Conservation (phyloP, 2,113 vertebrate species). For the Megatriorchis doriae region DNA sequence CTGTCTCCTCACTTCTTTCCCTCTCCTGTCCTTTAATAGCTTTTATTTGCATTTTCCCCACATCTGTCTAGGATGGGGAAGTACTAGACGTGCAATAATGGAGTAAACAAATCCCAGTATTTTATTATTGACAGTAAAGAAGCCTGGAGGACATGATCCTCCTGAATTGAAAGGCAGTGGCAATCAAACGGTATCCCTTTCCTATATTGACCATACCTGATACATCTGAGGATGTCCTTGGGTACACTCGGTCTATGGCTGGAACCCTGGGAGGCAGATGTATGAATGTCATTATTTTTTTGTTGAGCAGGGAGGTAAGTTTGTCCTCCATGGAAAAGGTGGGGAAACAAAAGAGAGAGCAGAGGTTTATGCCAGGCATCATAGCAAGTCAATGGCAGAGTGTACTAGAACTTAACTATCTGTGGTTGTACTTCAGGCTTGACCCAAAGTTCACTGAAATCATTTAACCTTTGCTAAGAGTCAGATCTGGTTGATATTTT, state of each 20-base stretch:
- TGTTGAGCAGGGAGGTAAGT: not conserved
- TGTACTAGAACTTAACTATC: not conserved
- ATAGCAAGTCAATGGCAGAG: not conserved
- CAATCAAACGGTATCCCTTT: not conserved
- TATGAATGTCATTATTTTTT: not conserved
- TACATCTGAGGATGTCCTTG: not conserved
- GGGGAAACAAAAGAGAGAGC: not conserved
- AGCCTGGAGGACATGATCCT: not conserved
- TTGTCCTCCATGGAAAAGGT: not conserved
- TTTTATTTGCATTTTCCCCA: not conserved
- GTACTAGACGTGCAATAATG: not conserved
- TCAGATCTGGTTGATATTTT: not conserved
- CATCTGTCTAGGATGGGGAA: not conserved
- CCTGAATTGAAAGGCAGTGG: not conserved
- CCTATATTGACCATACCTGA: not conserved
- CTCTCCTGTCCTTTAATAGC: not conserved
- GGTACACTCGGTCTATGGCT: not conserved
- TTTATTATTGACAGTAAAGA: not conserved
- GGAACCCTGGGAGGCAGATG: not conserved
- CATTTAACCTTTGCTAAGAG: not conserved
- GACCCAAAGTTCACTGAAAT: not conserved
- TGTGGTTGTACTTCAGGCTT: not conserved
- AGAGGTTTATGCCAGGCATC: not conserved
- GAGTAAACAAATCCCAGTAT: not conserved
- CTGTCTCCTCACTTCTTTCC: not conserved